Percentiles rank a stretch among this genome's conserved stretches.
These are phyloP conservation scores for Lepidochrysops patricia DNA, from an alignment of 2,888 invertebrate species.

Conservation along the genomic window DNA sequence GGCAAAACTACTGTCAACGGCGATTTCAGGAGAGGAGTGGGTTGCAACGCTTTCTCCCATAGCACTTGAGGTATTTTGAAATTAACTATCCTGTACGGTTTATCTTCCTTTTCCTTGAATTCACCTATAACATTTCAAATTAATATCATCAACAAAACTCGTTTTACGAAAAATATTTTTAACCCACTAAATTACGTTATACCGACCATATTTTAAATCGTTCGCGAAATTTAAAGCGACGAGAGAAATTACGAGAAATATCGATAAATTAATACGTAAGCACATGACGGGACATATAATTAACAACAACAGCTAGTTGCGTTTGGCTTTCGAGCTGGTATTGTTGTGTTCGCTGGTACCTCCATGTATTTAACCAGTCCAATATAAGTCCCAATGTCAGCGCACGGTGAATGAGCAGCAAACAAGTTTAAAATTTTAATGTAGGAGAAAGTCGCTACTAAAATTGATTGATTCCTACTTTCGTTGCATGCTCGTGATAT, in stretches of 20 bases:
- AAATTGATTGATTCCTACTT: conserved; percentile 46
- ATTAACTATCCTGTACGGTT: conserved; percentile 46
- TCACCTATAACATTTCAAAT: conserved; percentile 18
- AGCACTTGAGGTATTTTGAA: conserved; percentile 47
- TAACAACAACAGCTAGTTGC: conserved; percentile 33
- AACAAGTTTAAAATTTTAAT: conserved; percentile 72
- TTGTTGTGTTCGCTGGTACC: conserved; percentile 47
- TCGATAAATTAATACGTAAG: conserved; percentile 28
- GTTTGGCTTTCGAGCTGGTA: conserved; percentile 46
- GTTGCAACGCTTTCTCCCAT: conserved; percentile 52
- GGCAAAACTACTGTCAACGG: conserved; percentile 55
- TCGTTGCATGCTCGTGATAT: conserved; percentile 39
- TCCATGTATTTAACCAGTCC: conserved; percentile 57
- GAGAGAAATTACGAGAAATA: conserved; percentile 18
- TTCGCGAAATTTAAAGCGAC: neutral
- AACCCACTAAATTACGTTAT: conserved; percentile 4
- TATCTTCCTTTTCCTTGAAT: conserved; percentile 32
- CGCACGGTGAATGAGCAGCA: conserved; percentile 46
- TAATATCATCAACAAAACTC: conserved; percentile 12
- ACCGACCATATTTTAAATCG: conserved; percentile 32
- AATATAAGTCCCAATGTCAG: conserved; percentile 47
- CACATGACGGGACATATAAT: conserved; percentile 19
- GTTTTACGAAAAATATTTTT: neutral
- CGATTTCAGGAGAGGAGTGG: conserved; percentile 56
- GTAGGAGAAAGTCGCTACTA: conserved; percentile 57